phyloP scores from a whole-genome alignment of 2,797 vertebrate genomes.

The Pangasius djambal region DNA sequence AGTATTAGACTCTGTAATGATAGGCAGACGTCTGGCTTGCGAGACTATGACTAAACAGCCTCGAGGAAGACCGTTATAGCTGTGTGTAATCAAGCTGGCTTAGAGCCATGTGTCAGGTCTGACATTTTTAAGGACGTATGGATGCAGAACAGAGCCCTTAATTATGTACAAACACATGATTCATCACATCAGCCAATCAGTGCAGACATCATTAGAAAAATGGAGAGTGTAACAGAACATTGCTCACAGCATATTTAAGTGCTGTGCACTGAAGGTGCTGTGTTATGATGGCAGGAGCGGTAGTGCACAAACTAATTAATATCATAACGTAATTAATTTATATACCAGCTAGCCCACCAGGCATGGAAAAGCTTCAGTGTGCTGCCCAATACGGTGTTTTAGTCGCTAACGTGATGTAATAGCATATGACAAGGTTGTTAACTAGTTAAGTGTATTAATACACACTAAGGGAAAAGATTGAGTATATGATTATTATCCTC shows the following conservation, averaged over 20 bases:
- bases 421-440: neutral
- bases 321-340: neutral
- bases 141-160: neutral
- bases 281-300: neutral
- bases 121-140: neutral
- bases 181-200: neutral
- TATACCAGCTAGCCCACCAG: neutral
- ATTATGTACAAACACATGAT: neutral
- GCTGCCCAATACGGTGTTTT: neutral
- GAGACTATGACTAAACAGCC: conserved; percentile 30
- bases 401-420: neutral
- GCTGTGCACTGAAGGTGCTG: neutral
- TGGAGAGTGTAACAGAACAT: neutral
- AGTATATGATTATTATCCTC: neutral
- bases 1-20: neutral
- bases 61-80: conserved; percentile 16
- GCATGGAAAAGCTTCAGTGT: neutral
- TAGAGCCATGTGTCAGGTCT: conserved; percentile 5
- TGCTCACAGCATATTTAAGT: neutral
- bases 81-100: conserved; percentile 25
- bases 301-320: conserved; percentile 1
- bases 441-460: neutral
- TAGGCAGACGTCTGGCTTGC: conserved; percentile 18
- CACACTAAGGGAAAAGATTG: neutral
- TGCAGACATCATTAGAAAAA: neutral